A percentile compares a stretch with the other conserved stretches of the same genome.
phyloP scores from a whole-genome alignment of 2,113 vertebrate genomes.

The Ornithorhynchus anatinus region DNA sequence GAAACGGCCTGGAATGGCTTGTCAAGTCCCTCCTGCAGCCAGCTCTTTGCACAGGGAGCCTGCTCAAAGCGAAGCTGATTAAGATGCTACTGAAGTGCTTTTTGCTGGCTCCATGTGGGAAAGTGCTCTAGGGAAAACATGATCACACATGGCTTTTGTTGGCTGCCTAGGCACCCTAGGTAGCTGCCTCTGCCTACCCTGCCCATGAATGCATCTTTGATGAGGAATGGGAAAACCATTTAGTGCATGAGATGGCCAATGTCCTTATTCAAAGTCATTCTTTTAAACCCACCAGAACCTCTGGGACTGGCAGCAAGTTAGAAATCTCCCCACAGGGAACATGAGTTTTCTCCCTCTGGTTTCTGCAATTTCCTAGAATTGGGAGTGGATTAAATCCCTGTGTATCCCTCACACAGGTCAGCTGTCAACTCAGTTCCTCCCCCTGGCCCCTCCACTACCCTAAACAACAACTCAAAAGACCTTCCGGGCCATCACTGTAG shows the following conservation, averaged over 20 bases:
- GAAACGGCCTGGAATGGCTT: background rate
- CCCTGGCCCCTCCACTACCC: too few relatives aligned
- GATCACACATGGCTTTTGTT: background rate
- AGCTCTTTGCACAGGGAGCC: too few relatives aligned
- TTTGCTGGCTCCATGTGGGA: background rate
- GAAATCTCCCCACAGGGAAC: too few relatives aligned
- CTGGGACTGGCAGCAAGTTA: too few relatives aligned
- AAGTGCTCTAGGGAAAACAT: background rate
- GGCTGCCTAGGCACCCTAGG: background rate
- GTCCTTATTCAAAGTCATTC: background rate
- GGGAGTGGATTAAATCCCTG: too few relatives aligned
- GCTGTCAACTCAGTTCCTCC: too few relatives aligned
- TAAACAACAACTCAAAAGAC: too few relatives aligned
- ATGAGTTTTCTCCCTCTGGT: too few relatives aligned
- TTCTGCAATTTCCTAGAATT: too few relatives aligned
- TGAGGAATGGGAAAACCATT: background rate
- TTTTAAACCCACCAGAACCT: background rate
- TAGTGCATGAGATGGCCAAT: background rate
- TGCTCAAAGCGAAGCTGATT: background rate
- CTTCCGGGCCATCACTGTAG: too few relatives aligned
- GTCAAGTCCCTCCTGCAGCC: background rate
- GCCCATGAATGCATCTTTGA: background rate
- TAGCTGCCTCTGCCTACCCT: background rate
- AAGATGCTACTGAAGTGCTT: background rate
- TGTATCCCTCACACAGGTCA: too few relatives aligned